Evolutionary conservation across 2,113 vertebrate species (phyloP).

Genomic region (Sebastes schlegelii): DNA sequence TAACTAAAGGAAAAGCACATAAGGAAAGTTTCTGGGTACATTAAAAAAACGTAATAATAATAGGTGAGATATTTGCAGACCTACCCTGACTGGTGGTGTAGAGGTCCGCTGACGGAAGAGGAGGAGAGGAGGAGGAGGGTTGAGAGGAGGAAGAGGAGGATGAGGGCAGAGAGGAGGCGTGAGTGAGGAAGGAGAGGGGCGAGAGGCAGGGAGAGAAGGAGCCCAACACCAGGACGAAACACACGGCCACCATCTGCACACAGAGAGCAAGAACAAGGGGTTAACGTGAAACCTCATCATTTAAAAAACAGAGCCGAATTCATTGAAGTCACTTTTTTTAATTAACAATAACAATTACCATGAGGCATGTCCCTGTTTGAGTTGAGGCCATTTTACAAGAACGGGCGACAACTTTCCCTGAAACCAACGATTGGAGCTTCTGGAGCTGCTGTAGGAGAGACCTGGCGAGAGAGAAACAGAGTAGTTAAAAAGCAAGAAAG

Average conservation of each 20-base stretch:
- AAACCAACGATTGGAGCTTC: conserved; percentile 76
- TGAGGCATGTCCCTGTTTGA: conserved; percentile 78
- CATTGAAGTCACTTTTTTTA: background rate
- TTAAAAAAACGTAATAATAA: too few species aligned
- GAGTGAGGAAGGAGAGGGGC: conserved; percentile 87
- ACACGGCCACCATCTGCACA: conserved; percentile 93
- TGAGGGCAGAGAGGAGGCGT: conserved; percentile 59
- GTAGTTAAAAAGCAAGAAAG: background rate
- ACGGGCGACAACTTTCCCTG: conserved; percentile 73
- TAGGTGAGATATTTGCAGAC: conserved; percentile 58
- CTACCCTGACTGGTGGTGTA: conserved; percentile 95
- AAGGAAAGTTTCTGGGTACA: too few species aligned
- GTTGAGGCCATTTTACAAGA: conserved; percentile 80
- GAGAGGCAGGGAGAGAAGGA: conserved; percentile 94
- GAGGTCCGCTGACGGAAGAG: conserved; percentile 85
- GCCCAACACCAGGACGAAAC: conserved; percentile 96
- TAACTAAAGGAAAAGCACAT: background rate
- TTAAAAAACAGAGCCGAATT: background rate
- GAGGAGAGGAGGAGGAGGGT: conserved; percentile 82
- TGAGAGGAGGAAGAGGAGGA: conserved; percentile 72
- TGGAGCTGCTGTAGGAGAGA: conserved; percentile 80
- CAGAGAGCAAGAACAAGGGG: conserved; percentile 9
- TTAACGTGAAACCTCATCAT: too few species aligned
- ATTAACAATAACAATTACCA: conserved; percentile 52
- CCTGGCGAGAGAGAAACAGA: conserved; percentile 37